Conservation (phyloP, 2,888 invertebrate species). For the Tribolium freemani region DNA sequence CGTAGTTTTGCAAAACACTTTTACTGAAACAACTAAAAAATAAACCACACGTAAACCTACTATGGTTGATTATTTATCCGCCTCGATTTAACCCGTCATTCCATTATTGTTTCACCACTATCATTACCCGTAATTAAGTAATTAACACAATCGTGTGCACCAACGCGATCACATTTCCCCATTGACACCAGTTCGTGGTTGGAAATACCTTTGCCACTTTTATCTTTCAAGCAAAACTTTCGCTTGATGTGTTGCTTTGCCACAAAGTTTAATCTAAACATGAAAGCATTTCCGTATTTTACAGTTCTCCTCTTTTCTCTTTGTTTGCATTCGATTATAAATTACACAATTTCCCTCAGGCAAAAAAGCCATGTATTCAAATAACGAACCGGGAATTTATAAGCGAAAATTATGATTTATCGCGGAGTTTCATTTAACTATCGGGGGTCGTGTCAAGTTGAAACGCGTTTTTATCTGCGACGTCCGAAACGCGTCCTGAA, state of each 20-base stretch:
- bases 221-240: not conserved
- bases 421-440: not conserved
- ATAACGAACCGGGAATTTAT: too few species aligned
- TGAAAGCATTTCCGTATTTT: not conserved
- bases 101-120: too few species aligned
- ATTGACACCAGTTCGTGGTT: not conserved
- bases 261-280: not conserved
- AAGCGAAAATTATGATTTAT: slow-evolving; percentile 4
- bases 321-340: slow-evolving; percentile 19
- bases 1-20: too few species aligned
- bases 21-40: too few species aligned
- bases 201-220: not conserved
- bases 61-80: too few species aligned
- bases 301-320: not conserved
- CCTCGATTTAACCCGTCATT: too few species aligned
- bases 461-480: slow-evolving; percentile 2
- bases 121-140: too few species aligned
- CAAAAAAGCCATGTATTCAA: not conserved
- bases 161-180: not conserved
- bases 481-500: slow-evolving; percentile 2
- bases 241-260: not conserved
- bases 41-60: too few species aligned
- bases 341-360: not conserved
- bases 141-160: too few species aligned
- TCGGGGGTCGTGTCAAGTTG: not conserved